These are phyloP conservation scores for Micrasema longulum DNA, from an alignment of 1,140 invertebrate species.

Conservation along the genomic window DNA sequence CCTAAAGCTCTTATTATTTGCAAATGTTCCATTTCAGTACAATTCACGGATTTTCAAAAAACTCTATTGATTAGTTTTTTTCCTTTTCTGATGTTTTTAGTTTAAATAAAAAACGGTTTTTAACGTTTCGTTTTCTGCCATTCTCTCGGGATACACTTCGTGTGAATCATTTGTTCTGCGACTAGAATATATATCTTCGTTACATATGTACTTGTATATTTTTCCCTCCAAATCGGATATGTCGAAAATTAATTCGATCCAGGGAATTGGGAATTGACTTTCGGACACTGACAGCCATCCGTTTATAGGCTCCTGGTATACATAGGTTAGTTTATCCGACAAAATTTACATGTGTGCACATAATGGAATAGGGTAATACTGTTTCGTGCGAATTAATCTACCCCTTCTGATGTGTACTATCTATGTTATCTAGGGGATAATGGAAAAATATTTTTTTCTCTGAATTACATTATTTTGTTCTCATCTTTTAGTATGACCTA, in stretches of 20 bases:
- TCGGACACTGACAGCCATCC: conserved; percentile 38
- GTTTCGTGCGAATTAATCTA: too few species aligned
- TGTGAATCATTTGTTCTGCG: conserved; percentile 29
- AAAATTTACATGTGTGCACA: too few species aligned
- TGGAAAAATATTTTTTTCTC: neutral
- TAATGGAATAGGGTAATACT: too few species aligned
- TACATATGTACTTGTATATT: too few species aligned
- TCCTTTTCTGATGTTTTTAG: neutral
- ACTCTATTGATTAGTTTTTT: too few species aligned
- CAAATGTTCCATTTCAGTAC: too few species aligned
- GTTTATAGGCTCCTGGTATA: conserved; percentile 26
- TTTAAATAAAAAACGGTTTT: neutral
- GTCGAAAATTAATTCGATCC: conserved; percentile 48
- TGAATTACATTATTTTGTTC: neutral
- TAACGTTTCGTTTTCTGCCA: conserved; percentile 2
- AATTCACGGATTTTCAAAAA: too few species aligned
- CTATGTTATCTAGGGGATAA: too few species aligned
- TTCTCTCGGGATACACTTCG: conserved; percentile 31
- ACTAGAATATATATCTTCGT: too few species aligned
- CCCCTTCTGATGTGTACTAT: neutral
- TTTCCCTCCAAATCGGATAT: conserved; percentile 42
- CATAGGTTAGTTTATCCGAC: neutral
- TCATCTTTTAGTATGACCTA: conserved; percentile 1
- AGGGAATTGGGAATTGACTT: conserved; percentile 48
- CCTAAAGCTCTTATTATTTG: conserved; percentile 27